These are phyloP conservation scores for Dendrolimus kikuchii DNA, from an alignment of 1,140 invertebrate genomes.

Conservation along the genomic window DNA sequence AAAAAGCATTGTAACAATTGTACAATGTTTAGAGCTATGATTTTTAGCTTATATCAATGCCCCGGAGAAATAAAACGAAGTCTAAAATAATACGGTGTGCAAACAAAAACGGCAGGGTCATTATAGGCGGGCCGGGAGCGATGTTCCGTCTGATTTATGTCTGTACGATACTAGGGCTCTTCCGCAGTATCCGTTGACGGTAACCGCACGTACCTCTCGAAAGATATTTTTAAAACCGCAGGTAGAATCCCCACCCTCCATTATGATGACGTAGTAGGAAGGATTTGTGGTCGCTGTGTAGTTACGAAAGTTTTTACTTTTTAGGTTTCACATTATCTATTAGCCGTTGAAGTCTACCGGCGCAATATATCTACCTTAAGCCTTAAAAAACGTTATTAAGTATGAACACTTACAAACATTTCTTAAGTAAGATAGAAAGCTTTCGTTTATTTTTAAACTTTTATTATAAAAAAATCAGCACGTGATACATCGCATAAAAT, in stretches of 20 bases:
- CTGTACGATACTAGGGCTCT: constrained; percentile 50
- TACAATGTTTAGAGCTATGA: too few species aligned
- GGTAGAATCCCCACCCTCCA: constrained; percentile 11
- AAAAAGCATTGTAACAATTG: too few species aligned
- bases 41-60: too few species aligned
- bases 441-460: too few species aligned
- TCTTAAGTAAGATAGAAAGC: too few species aligned
- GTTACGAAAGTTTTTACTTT: constrained; percentile 5
- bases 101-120: constrained; percentile 46
- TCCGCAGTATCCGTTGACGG: constrained; percentile 55
- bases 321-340: constrained; percentile 3
- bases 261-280: constrained; percentile 3
- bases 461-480: too few species aligned
- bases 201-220: constrained; percentile 39
- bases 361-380: too few species aligned
- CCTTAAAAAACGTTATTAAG: too few species aligned
- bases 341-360: too few species aligned
- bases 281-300: constrained; percentile 8
- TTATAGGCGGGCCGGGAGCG: constrained; percentile 32
- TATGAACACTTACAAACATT: too few species aligned
- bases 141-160: constrained; percentile 53
- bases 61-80: constrained; percentile 18
- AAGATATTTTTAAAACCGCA: constrained; percentile 37
- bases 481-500: too few species aligned
- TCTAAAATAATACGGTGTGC: constrained; percentile 30